Base-by-base conservation (phyloP, 2,888 invertebrate species). In the Leucophora obtusa region DNA sequence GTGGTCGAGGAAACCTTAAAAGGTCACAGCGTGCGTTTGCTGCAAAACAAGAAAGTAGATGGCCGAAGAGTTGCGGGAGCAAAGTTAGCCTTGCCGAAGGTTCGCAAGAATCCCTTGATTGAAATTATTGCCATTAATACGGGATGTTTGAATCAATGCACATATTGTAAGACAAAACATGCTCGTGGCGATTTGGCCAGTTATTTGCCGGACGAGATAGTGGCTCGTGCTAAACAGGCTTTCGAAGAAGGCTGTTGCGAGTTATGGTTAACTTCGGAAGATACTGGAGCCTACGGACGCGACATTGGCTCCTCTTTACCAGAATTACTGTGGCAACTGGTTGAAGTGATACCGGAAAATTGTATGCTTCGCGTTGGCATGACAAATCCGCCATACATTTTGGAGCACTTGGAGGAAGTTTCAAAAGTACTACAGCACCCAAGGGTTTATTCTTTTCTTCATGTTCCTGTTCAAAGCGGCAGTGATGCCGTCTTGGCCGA, bases 311-410 rank as follows among this genome's bases (percentile, higher is more conserved):
- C 95, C 0, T 95, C 94, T 0, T 91, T 99, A 54, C 98, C 98
- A 0, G 94, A 95, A 88, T 91, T 99, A 63, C 91, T 99, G 24
- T 94, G 95, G 93, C 91, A 93, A 87, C 91, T 99, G n/a, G 95
- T 98, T 0, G 93, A 95, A 70, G 90, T 90, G 1, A 90, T 90
- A 73, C 90, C 90, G 0, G 90, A 93, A 51, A 94, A 94, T 8
- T 96, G 96, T 84, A 93, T 95, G 89, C 92, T 97, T 86, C 92
- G 98, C 60, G 92, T 98, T 35, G 99, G 99, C 14, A 99, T 99
- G 97, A 99, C 98, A 63, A 99, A 99, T 92, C 99, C 99, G 0
- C 99, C 99, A 0, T 99, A 99, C 89, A 99, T 99, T 77, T 91
- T 98, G 73, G 98, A 99, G 85, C 97, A 99, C 89, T 91, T 99